A percentile compares a stretch with the other conserved stretches of the same genome.
Conservation (phyloP, 2,113 vertebrate genomes). For the Chloebia gouldiae region DNA sequence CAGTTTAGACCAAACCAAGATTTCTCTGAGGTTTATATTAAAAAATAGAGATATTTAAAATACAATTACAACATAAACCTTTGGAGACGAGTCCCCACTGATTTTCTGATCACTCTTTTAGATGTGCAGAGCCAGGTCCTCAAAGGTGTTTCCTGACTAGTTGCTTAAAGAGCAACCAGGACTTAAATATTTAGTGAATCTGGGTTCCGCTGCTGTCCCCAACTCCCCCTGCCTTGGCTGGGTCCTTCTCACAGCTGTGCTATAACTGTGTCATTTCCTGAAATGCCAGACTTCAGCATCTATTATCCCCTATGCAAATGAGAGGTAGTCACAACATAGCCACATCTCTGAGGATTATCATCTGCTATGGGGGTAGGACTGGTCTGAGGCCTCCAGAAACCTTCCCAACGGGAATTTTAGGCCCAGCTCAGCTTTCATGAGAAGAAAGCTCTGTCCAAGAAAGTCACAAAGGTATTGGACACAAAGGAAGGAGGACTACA, state of each 20-base stretch:
- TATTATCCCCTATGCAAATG: not conserved
- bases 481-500: not conserved
- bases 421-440: not conserved
- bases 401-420: not conserved
- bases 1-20: not conserved
- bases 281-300: not conserved
- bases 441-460: not conserved
- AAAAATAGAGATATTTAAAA: not conserved
- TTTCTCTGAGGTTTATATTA: not conserved
- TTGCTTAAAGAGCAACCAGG: not conserved
- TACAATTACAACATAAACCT: not conserved
- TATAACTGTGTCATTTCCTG: not conserved
- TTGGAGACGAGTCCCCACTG: not conserved
- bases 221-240: not conserved
- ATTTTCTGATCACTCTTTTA: not conserved
- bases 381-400: not conserved
- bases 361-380: not conserved
- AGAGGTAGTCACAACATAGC: not conserved
- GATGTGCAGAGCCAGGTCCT: not conserved
- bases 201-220: not conserved
- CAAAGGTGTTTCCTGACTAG: not conserved
- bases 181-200: not conserved
- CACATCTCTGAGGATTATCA: not conserved
- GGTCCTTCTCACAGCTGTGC: not conserved
- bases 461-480: not conserved